Percentiles rank a stretch among this genome's conserved stretches.
phyloP scores from a whole-genome alignment of 2,888 invertebrate genomes.

The Drosophila peninsularis region DNA sequence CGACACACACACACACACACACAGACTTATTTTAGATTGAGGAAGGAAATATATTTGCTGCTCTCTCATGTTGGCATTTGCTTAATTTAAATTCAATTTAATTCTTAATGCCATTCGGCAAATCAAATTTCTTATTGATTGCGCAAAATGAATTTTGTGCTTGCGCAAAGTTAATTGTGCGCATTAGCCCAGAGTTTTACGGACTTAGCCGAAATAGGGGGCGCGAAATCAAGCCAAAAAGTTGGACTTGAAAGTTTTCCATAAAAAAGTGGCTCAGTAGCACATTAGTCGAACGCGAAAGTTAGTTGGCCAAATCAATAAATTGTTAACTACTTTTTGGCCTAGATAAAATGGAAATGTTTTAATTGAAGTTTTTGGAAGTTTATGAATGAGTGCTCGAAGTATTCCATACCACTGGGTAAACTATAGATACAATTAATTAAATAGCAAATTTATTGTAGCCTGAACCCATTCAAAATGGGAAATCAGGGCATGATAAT shows the following conservation, averaged over 20 bases:
- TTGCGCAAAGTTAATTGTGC: slow-evolving; percentile 43
- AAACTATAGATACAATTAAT: not conserved
- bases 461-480: not conserved
- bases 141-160: slow-evolving; percentile 1
- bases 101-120: slow-evolving; percentile 45
- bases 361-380: not conserved
- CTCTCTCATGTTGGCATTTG: slow-evolving; percentile 26
- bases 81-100: slow-evolving; percentile 53
- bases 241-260: slow-evolving; percentile 5
- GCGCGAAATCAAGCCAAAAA: slow-evolving; percentile 14
- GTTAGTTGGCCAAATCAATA: slow-evolving; percentile 16
- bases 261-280: not conserved
- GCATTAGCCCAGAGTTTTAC: not conserved
- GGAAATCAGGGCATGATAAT: too few relatives aligned
- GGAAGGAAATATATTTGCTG: slow-evolving; percentile 1
- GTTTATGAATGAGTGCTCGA: not conserved
- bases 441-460: not conserved
- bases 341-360: not conserved
- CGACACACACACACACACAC: slow-evolving; percentile 2
- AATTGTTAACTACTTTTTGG: slow-evolving; percentile 14
- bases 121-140: slow-evolving; percentile 16
- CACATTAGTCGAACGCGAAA: slow-evolving; percentile 18
- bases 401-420: not conserved
- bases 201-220: not conserved
- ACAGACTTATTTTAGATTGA: not conserved